Base-by-base conservation (phyloP, 2,113 vertebrate species). In the Plotosus lineatus region DNA sequence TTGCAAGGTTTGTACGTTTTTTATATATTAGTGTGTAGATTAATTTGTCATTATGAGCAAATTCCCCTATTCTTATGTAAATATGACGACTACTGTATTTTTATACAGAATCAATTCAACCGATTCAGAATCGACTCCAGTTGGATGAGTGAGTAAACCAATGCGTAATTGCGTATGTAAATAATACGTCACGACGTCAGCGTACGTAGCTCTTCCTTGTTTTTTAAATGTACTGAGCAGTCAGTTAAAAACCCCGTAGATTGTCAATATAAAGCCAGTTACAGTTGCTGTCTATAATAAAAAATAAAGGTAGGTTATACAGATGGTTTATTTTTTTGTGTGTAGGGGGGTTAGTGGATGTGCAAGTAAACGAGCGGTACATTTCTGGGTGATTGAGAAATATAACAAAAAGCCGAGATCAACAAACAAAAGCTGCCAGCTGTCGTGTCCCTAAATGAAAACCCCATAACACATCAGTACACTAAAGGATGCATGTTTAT, bases 101-200 rank as follows among this genome's bases (percentile, higher is more conserved):
- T 1, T 14, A 42, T 9, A 17, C 10, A 0, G n/a, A 58, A 60
- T 56, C 36, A 23, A 56, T 14, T 75, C 72, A 15, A 6, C 23
- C 28, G n/a, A 71, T 48, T 50, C 6, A 33, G 69, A 50, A 17
- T 72, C 69, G 69, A 72, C 28, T 72, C 69, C 23, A 15, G 44
- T 26, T 14, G 12, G 5, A 12, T 19, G 11, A 44, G 26, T 19
- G n/a, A 26, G 40, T 44, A 28, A 4, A 26, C 6, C 23, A 2
- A 23, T 51, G 28, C 28, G 46, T 14, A 46, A 73, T 11, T 10
- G 6, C 60, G 42, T 65, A 78, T 63, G 42, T 60, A 51, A 75
- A 63, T n/a, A 2, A 19, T 15, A 53, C 85, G 85, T 42, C 28
- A 85, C 72, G 36, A 81, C 85, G 85, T 42, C 53, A 2, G 4